Evolutionary conservation across 2,113 vertebrate species (phyloP).

Genomic region (Phainopepla nitens): DNA sequence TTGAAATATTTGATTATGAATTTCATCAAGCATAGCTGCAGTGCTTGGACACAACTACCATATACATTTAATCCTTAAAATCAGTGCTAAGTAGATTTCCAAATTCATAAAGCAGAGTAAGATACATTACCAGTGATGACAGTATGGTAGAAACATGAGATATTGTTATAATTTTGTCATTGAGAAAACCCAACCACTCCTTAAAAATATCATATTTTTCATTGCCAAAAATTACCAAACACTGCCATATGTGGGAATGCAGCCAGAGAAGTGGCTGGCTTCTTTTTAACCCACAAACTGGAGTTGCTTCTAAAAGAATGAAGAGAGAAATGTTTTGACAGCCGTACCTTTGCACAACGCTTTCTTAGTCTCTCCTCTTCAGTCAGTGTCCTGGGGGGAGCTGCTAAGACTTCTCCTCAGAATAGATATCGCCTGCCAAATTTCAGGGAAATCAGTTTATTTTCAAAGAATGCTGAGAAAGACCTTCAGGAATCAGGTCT

Average conservation of each 20-base stretch:
- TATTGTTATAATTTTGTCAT: not conserved
- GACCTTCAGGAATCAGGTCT: not conserved
- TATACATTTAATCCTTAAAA: not conserved
- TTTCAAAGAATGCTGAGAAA: not conserved
- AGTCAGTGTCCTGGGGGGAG: not conserved
- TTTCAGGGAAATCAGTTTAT: not conserved
- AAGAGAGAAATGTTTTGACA: not conserved
- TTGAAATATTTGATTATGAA: not conserved
- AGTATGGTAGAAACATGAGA: not conserved
- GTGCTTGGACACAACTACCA: not conserved
- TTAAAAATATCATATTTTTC: not conserved
- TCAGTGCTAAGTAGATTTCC: not conserved
- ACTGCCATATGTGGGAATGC: not conserved
- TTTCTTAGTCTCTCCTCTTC: not conserved
- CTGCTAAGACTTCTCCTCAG: not conserved
- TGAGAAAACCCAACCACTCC: not conserved
- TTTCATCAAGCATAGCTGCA: not conserved
- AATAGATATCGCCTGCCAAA: fast-evolving
- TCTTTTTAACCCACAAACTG: not conserved
- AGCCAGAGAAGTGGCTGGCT: not conserved
- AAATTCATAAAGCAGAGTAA: not conserved
- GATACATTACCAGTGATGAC: not conserved
- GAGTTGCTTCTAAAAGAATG: not conserved
- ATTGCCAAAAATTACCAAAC: not conserved
- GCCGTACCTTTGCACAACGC: not conserved